Evolutionary conservation across 2,113 vertebrate species (phyloP), one percentile per base, ranked within the genome.

Genomic region (Choloepus hoffmanni): DNA sequence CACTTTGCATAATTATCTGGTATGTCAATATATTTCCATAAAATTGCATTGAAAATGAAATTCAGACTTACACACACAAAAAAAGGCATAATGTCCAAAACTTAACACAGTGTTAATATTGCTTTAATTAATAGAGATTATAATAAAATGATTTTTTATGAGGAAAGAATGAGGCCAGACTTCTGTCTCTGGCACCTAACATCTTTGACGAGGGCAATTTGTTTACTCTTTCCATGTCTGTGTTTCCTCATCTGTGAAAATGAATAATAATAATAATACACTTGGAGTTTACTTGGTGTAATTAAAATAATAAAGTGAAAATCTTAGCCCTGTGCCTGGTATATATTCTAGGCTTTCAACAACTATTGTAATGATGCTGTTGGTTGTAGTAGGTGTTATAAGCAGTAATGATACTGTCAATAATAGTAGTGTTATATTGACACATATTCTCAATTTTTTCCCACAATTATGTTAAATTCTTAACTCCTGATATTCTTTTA

Each of bases 291-390:
- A 45, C 18, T 87, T 81, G 36, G 2, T 65, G n/a, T 68, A 60
- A 73, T 43, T 86, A 79, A 70, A 70, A 78, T 87, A 93, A 36
- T 73, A 18, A 86, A 68, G 60, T 77, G 70, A 84, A 91, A 81
- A 73, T 91, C n/a, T 81, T 81, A 62, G 14, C 36, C 58, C 55
- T n/a, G 28, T 76, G 33, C 48, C 68, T 94, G 50, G 9, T 60
- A 30, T 24, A 88, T 79, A 83, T 65, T 88, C 26, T 76, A 55
- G 21, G 2, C 40, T 60, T 15, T 79, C n/a, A 63, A 50, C 36
- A 87, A 78, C 16, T 65, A 87, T 4, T 74, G 14, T 43, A n/a
- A 18, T 88, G 12, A 23, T 82, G 62, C 26, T 62, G 19, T 9
- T 85, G 43, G 50, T 86, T 2, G 33, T 55, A 70, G 53, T 13